A percentile compares a stretch with the other conserved stretches of the same genome.
Evolutionary conservation across 2,888 invertebrate species (phyloP).

Genomic region (Lordiphosa andalusiaca): DNA sequence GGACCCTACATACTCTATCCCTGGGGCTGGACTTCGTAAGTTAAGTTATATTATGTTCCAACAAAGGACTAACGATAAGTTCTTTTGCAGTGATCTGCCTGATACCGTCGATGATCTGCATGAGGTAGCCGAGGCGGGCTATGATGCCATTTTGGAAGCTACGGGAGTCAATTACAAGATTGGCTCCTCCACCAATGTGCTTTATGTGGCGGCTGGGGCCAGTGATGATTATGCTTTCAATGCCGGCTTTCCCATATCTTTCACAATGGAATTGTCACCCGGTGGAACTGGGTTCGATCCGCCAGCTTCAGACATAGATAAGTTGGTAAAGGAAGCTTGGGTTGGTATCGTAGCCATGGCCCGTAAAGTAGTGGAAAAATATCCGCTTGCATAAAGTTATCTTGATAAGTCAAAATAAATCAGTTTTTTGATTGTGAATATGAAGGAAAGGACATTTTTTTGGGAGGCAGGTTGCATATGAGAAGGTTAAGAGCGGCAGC

Average conservation of each 20-base stretch:
- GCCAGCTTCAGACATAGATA: constrained; percentile 82
- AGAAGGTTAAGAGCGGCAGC: no score
- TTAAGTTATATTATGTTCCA: not conserved
- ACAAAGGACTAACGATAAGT: not conserved
- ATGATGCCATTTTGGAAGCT: constrained; percentile 73
- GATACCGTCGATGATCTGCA: constrained; percentile 79
- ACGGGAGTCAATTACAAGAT: constrained; percentile 74
- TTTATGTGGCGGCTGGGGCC: constrained; percentile 82
- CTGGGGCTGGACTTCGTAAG: constrained; percentile 70
- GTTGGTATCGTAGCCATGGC: constrained; percentile 76
- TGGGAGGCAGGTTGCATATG: no score
- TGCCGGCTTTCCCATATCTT: constrained; percentile 56
- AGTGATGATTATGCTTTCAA: constrained; percentile 84
- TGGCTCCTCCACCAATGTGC: constrained; percentile 70
- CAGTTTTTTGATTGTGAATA: not conserved
- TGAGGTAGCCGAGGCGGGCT: constrained; percentile 72
- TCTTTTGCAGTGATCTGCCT: constrained; percentile 72
- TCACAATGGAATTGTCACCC: constrained; percentile 84
- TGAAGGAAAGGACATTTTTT: no score
- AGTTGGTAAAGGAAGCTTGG: constrained; percentile 83
- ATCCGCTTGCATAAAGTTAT: constrained; percentile 44
- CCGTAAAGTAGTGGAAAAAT: constrained; percentile 49
- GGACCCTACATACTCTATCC: constrained; percentile 70
- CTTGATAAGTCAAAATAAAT: constrained; percentile 3
- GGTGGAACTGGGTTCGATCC: constrained; percentile 82